These are phyloP conservation scores for Meganola albula DNA, from an alignment of 2,888 invertebrate genomes.

Conservation along the genomic window DNA sequence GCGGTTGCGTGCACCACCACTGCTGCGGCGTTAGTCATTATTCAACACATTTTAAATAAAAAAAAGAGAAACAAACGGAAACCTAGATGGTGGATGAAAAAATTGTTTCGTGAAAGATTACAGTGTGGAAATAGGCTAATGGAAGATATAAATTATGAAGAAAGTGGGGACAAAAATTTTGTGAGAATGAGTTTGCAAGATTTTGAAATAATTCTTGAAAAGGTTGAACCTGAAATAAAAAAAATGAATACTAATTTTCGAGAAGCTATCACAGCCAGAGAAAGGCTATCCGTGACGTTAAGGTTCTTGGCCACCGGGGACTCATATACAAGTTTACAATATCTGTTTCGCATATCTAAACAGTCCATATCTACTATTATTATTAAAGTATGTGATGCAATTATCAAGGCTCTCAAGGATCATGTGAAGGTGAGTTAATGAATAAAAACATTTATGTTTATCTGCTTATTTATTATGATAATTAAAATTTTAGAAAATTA, in stretches of 20 bases:
- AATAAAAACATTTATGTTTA: conserved; percentile 12
- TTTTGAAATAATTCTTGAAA: conserved; percentile 19
- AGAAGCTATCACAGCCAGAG: conserved; percentile 12
- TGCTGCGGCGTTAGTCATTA: conserved; percentile 20
- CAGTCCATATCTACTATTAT: conserved; percentile 11
- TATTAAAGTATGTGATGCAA: conserved; percentile 13
- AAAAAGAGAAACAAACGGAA: conserved; percentile 22
- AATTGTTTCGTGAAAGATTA: conserved; percentile 19
- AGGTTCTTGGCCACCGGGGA: conserved; percentile 12
- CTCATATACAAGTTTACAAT: conserved; percentile 11
- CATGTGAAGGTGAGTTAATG: conserved; percentile 12
- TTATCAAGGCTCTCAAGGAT: conserved; percentile 15
- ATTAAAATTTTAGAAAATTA: conserved; percentile 11
- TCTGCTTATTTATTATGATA: conserved; percentile 7
- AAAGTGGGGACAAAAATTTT: conserved; percentile 21
- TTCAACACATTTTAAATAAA: conserved; percentile 24
- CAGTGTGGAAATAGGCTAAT: conserved; percentile 22
- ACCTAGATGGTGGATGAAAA: conserved; percentile 26
- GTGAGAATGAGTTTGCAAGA: conserved; percentile 18
- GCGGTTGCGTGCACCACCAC: conserved; percentile 26
- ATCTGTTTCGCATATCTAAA: conserved; percentile 11
- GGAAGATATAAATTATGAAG: conserved; percentile 21
- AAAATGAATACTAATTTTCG: conserved; percentile 15
- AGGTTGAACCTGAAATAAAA: conserved; percentile 17
- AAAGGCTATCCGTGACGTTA: conserved; percentile 11